Evolutionary conservation across 2,888 invertebrate species (phyloP).

Genomic region (Hirtodrosophila confusa): DNA sequence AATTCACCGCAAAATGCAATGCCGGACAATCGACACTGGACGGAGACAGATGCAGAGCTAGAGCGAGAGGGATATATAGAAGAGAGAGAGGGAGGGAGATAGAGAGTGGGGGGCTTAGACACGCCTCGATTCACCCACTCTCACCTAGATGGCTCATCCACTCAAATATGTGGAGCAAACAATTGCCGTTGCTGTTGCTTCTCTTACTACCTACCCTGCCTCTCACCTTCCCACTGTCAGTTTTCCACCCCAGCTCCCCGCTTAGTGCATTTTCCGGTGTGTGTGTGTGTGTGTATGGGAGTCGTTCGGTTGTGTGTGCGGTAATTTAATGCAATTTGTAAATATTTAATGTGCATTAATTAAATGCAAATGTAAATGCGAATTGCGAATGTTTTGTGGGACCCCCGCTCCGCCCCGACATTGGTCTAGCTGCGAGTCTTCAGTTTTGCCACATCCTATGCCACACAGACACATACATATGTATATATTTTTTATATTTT

Average conservation of each 20-base stretch:
- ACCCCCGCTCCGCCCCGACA: neutral
- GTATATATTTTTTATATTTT: conserved; percentile 1
- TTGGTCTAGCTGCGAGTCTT: too few species aligned
- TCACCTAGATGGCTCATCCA: conserved; percentile 14
- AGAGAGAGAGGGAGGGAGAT: neutral
- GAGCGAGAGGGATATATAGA: neutral
- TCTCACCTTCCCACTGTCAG: neutral
- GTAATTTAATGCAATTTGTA: conserved; percentile 73
- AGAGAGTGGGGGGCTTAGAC: neutral
- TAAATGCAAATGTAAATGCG: conserved; percentile 71
- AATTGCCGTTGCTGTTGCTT: conserved; percentile 15
- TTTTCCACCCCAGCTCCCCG: neutral
- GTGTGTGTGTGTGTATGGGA: conserved; percentile 22
- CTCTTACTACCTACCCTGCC: neutral
- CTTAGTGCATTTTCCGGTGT: conserved; percentile 23
- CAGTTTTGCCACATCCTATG: conserved; percentile 3
- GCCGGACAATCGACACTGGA: conserved; percentile 21
- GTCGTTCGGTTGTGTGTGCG: conserved; percentile 24
- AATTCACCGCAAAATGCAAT: conserved; percentile 54
- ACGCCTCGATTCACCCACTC: conserved; percentile 18
- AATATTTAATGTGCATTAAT: conserved; percentile 76
- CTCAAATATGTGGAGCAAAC: conserved; percentile 41
- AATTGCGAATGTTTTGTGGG: conserved; percentile 30
- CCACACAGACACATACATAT: neutral
- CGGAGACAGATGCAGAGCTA: neutral